Base-by-base conservation (phyloP, 37 sponge, comb jelly and placozoan genomes). In the Cladorhizidae sp. region DNA sequence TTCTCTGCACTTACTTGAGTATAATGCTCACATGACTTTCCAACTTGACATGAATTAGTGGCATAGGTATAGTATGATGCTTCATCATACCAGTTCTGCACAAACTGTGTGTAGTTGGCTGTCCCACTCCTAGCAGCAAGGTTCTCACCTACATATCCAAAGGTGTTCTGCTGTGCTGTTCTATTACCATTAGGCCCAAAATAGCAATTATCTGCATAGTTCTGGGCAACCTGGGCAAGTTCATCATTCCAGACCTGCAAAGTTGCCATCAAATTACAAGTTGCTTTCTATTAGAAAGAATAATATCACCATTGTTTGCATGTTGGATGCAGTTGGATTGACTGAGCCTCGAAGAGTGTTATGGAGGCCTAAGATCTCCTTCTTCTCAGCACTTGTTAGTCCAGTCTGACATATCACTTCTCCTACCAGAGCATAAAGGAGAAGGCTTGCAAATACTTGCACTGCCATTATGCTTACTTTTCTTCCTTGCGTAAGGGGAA, bases 291-390 rank as follows among this genome's bases (percentile, higher is more conserved):
- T 45, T 45, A 9, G 49, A 45, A 45, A 45, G 49, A 45, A 45
- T 45, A 45, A 45, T 45, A 5, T 71, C 38, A 81, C 82, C 82
- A 81, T 72, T 57, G 12, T 81, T 28, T 81, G 39, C 82, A 81
- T 81, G 82, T 81, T 58, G 31, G 82, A 37, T 17, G 82, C 82
- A 29, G 64, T 72, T 21, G 82, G 82, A 61, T 31, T 81, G 63
- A 81, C 82, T 6, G 2, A 33, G 3, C 73, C 40, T 23, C 82
- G 29, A 3, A 35, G 21, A 2, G 49, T 29, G 73, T 81, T 81
- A 64, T 81, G 82, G n/a, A n/a, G n/a, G n/a, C n/a, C n/a, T n/a
- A n/a, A n/a, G n/a, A n/a, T n/a, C n/a, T n/a, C n/a, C n/a, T n/a
- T n/a, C n/a, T n/a, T n/a, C n/a, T n/a, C n/a, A n/a, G n/a, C n/a